Conservation (phyloP, 2,797 vertebrate species). For the Melanotaenia boesemani region DNA sequence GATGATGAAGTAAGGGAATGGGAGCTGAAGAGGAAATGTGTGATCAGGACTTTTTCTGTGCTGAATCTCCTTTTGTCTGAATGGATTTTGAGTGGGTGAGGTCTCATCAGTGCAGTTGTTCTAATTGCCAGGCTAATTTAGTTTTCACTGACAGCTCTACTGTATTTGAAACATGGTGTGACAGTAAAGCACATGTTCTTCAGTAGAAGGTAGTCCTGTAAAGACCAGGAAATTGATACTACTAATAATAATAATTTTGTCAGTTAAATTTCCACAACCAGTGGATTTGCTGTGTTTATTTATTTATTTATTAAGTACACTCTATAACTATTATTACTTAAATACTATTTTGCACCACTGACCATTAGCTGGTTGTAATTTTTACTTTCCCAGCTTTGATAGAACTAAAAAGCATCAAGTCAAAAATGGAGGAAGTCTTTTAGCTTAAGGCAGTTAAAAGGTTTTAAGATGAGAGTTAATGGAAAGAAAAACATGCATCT, state of each 20-base stretch:
- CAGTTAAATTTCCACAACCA: background rate
- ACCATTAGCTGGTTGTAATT: background rate
- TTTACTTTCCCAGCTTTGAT: background rate
- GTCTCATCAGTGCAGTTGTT: slow-evolving; percentile 63
- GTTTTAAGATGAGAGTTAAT: background rate
- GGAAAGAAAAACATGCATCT: background rate
- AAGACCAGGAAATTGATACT: background rate
- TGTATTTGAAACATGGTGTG: slow-evolving; percentile 30
- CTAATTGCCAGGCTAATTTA: slow-evolving; percentile 55
- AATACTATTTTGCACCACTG: background rate
- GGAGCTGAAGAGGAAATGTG: slow-evolving; percentile 62
- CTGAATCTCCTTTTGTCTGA: slow-evolving; percentile 49
- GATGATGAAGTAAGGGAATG: slow-evolving; percentile 25
- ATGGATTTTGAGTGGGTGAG: slow-evolving; percentile 46
- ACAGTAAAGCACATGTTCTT: slow-evolving; percentile 37
- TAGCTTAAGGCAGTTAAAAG: background rate
- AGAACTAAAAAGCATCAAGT: background rate
- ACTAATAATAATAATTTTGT: background rate
- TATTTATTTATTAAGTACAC: background rate
- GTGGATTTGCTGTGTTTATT: background rate
- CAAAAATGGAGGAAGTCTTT: background rate
- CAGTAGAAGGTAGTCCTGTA: background rate
- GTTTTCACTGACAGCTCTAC: slow-evolving; percentile 40
- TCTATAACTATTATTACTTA: background rate
- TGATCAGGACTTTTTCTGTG: slow-evolving; percentile 39